Base-by-base conservation (phyloP, 2,888 invertebrate species). In the Pristionchus mayeri region DNA sequence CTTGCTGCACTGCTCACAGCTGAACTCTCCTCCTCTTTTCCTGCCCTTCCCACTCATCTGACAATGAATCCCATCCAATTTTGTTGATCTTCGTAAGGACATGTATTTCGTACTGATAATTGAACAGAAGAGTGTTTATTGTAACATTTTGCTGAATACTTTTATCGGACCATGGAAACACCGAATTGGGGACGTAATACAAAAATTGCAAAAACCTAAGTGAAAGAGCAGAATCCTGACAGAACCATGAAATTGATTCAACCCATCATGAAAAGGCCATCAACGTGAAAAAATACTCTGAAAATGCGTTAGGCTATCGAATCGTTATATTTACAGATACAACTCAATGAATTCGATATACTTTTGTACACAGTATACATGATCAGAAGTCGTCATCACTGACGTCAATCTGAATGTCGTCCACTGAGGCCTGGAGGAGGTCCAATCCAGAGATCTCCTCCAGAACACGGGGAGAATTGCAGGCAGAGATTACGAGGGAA, bases 361-460 rank as follows among this genome's bases (percentile, higher is more conserved):
- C 18, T 21, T 37, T 16, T 67, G 27, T 67, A 18, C 27, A 67
- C 37, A 67, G 6, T 37, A 11, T 37, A 67, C 11, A 67, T 40
- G 1, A 21, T 80, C 40, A 80, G 80, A 80, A 80, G 27, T 54
- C 80, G 50, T 67, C 82, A 48, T 82, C 82, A 24, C 82, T 82
- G 34, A 82, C 82, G 44, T 82, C 82, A 44, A 82, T 82, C 27
- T 82, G 60, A 7, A 82, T 82, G 13, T 82, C 48, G 21, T 82
- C 63, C 9, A 82, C 82, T 6, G 54, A 57, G 11, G 80, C 80
- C 24, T 80, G 80, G 18, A 95, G 93, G 89, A 94, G 91, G 67
- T 94, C 94, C 30, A 98, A 94, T 0, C 97, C 97, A 0, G 97
- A 96, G 3, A 98, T 93, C 88, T 96, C 95, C 93, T 98, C 97